Evolutionary conservation across 2,113 vertebrate species (phyloP).

Genomic region (Aphyosemion australe): DNA sequence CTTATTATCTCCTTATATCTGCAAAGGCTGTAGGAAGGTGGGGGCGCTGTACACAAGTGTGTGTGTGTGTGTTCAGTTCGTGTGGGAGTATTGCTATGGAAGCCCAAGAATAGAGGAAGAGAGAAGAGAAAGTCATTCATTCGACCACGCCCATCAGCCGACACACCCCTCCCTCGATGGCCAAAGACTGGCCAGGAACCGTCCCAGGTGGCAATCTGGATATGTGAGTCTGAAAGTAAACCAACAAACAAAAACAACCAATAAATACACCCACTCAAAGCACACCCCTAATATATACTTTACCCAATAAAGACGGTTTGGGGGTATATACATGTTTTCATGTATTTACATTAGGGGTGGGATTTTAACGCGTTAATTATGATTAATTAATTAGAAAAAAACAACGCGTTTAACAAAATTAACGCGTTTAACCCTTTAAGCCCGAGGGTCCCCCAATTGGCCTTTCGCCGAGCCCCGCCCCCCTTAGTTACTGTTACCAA

Average conservation of each 20-base stretch:
- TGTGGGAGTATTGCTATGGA: slow-evolving; percentile 63
- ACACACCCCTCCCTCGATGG: slow-evolving; percentile 98
- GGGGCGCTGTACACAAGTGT: slow-evolving; percentile 23
- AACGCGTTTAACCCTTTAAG: no score
- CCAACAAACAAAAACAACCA: background rate
- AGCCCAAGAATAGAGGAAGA: slow-evolving; percentile 30
- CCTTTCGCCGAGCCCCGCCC: no score
- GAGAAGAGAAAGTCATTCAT: slow-evolving; percentile 65
- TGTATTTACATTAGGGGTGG: no score
- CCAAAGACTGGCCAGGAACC: slow-evolving; percentile 94
- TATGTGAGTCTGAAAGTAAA: slow-evolving; percentile 90
- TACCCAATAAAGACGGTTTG: no score
- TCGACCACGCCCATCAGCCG: slow-evolving; percentile 85
- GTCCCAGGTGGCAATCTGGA: slow-evolving; percentile 96
- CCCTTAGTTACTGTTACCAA: no score
- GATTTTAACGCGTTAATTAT: no score
- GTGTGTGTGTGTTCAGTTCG: background rate
- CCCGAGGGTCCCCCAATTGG: no score
- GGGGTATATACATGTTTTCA: no score
- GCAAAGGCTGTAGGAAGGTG: slow-evolving; percentile 60
- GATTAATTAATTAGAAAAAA: no score
- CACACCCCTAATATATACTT: slow-evolving; percentile 26
- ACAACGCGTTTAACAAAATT: no score
- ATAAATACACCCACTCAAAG: background rate
- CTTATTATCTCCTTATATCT: slow-evolving; percentile 61